A percentile compares a stretch with the other conserved stretches of the same genome.
These are phyloP conservation scores for Xiphophorus hellerii DNA, from an alignment of 2,113 vertebrate genomes.

Conservation along the genomic window DNA sequence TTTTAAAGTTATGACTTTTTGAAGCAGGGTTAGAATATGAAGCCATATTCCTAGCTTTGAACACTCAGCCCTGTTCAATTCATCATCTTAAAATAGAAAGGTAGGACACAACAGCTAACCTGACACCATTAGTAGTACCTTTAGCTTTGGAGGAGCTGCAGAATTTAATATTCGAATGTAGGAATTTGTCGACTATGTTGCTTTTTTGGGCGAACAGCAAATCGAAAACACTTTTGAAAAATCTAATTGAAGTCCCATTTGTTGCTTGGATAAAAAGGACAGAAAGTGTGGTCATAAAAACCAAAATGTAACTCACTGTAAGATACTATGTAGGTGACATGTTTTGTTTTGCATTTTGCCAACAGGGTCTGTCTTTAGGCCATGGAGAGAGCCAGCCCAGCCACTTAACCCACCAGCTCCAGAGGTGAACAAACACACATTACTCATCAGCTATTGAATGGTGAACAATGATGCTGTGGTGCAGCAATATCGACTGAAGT, in stretches of 20 bases:
- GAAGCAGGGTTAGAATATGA: not conserved
- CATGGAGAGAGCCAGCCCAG: slow-evolving; percentile 96
- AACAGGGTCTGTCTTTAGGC: slow-evolving; percentile 87
- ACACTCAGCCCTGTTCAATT: not conserved
- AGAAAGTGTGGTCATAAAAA: not conserved
- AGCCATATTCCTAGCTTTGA: not conserved
- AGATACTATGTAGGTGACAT: not conserved
- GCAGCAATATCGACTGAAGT: slow-evolving; percentile 58
- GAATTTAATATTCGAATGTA: not conserved
- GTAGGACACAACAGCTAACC: no score
- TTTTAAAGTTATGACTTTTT: not conserved
- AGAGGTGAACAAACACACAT: slow-evolving; percentile 83
- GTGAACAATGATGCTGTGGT: slow-evolving; percentile 38
- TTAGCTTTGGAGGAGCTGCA: not conserved
- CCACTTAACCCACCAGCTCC: slow-evolving; percentile 98
- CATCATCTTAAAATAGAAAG: not conserved
- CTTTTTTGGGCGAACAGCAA: no score
- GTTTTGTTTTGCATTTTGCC: slow-evolving; percentile 10
- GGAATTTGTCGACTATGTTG: not conserved
- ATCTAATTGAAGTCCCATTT: not conserved
- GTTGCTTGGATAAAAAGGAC: not conserved
- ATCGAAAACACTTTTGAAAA: not conserved
- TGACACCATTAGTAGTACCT: not conserved
- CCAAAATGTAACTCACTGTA: no score
- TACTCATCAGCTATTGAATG: slow-evolving; percentile 47